A percentile compares a stretch with the other conserved stretches of the same genome.
These are phyloP conservation scores for Neodontobutis hainanensis DNA, from an alignment of 2,113 vertebrate species.

Conservation along the genomic window DNA sequence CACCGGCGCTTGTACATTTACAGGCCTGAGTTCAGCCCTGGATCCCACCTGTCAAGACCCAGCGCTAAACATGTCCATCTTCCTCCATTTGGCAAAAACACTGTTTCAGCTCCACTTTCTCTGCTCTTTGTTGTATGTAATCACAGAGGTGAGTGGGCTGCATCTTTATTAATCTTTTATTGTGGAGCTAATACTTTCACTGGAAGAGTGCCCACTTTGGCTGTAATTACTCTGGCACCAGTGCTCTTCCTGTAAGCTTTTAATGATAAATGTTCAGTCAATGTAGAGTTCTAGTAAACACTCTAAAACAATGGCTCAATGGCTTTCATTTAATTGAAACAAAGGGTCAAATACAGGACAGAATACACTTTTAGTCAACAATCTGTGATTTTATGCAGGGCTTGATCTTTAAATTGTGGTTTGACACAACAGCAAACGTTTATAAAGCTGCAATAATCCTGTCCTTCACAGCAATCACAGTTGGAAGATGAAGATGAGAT, in stretches of 20 bases:
- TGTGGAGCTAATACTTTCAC: slow-evolving; percentile 52
- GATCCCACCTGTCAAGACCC: slow-evolving; percentile 70
- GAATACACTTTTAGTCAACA: too few relatives aligned
- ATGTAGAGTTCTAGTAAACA: too few relatives aligned
- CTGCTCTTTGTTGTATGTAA: slow-evolving; percentile 56
- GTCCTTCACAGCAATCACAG: too few relatives aligned
- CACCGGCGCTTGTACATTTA: slow-evolving; percentile 67
- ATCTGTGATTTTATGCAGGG: too few relatives aligned
- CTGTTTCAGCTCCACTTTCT: slow-evolving; percentile 36
- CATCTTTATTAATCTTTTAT: slow-evolving; percentile 73
- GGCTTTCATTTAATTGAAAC: too few relatives aligned
- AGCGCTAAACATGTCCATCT: slow-evolving; percentile 73
- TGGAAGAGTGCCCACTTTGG: slow-evolving; percentile 56
- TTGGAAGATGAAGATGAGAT: too few relatives aligned
- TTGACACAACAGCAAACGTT: too few relatives aligned
- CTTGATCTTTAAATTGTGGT: too few relatives aligned
- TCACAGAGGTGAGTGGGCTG: slow-evolving; percentile 55
- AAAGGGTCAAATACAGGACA: too few relatives aligned
- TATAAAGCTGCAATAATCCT: too few relatives aligned
- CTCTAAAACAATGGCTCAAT: too few relatives aligned
- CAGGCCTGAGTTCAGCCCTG: slow-evolving; percentile 61
- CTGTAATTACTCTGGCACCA: slow-evolving; percentile 55
- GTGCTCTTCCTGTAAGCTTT: not conserved
- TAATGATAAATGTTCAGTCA: too few relatives aligned
- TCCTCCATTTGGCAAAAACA: slow-evolving; percentile 56